Conservation (phyloP, 1,140 invertebrate genomes). For the Megathymus violae region DNA sequence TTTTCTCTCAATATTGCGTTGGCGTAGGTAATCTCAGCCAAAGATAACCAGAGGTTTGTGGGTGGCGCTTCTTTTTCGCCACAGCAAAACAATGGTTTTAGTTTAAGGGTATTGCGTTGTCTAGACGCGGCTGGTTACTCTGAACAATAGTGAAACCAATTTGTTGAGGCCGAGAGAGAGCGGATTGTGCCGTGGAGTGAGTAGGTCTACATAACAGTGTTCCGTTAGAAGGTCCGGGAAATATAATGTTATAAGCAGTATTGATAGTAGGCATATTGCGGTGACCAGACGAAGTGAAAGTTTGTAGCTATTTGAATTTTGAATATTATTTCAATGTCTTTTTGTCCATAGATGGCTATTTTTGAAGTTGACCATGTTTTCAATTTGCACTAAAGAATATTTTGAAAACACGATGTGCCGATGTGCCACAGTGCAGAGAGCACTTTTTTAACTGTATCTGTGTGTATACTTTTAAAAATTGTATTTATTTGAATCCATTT, state of each 20-base stretch:
- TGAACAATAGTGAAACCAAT: constrained; percentile 32
- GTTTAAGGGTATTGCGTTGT: constrained; percentile 13
- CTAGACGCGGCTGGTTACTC: constrained; percentile 19
- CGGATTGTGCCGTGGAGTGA: constrained; percentile 1
- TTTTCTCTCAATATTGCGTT: too few species aligned
- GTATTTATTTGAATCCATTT: constrained; percentile 9
- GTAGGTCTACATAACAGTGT: neutral
- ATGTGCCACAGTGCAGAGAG: too few species aligned
- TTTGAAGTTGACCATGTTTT: too few species aligned
- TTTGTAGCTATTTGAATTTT: neutral
- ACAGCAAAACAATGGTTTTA: constrained; percentile 6
- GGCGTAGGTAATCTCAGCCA: too few species aligned
- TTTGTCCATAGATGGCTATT: too few species aligned
- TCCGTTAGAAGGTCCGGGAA: constrained; percentile 1
- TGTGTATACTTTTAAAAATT: too few species aligned
- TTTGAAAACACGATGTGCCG: too few species aligned
- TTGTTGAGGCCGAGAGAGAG: constrained; percentile 8
- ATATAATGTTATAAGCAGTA: neutral
- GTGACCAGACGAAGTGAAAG: neutral
- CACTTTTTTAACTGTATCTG: too few species aligned
- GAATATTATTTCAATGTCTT: neutral
- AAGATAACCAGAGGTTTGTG: too few species aligned
- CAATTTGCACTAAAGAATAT: too few species aligned
- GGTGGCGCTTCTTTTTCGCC: too few species aligned
- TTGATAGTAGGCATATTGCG: neutral